Percentiles rank a stretch among this genome's conserved stretches.
Conservation (phyloP, 2,113 vertebrate genomes). For the Notarius quadriscutis region DNA sequence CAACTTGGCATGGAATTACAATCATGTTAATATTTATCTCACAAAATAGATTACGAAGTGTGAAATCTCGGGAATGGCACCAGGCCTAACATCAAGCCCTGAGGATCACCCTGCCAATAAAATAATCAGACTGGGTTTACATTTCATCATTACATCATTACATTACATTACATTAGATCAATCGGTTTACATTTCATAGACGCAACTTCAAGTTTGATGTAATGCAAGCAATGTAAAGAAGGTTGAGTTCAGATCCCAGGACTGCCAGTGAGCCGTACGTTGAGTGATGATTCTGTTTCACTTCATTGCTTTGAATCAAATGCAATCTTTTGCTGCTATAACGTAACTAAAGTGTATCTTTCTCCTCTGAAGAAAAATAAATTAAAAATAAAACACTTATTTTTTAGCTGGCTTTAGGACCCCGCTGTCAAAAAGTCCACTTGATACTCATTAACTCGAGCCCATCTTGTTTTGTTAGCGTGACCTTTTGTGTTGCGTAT, state of each 20-base stretch:
- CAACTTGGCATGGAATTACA: background rate
- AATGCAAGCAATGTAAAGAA: background rate
- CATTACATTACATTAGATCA: too few relatives aligned
- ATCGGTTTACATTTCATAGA: background rate
- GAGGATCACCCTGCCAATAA: background rate
- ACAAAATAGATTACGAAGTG: background rate
- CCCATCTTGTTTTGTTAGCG: background rate
- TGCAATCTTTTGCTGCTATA: background rate
- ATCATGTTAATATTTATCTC: background rate
- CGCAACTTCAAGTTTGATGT: background rate
- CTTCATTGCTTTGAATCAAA: background rate
- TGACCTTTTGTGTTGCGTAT: background rate
- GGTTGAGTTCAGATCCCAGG: background rate
- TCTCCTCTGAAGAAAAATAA: background rate
- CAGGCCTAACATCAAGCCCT: background rate
- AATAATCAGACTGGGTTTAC: background rate
- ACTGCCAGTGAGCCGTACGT: background rate
- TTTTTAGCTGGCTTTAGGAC: constrained; percentile 1
- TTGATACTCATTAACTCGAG: background rate
- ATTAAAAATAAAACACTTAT: background rate
- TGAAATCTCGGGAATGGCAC: background rate
- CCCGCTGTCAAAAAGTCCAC: background rate
- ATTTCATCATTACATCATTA: too few relatives aligned
- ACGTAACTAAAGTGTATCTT: background rate
- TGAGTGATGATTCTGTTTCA: background rate